These are phyloP conservation scores for Sebastes oblongus DNA, from an alignment of 2,797 vertebrate genomes.

Conservation along the genomic window DNA sequence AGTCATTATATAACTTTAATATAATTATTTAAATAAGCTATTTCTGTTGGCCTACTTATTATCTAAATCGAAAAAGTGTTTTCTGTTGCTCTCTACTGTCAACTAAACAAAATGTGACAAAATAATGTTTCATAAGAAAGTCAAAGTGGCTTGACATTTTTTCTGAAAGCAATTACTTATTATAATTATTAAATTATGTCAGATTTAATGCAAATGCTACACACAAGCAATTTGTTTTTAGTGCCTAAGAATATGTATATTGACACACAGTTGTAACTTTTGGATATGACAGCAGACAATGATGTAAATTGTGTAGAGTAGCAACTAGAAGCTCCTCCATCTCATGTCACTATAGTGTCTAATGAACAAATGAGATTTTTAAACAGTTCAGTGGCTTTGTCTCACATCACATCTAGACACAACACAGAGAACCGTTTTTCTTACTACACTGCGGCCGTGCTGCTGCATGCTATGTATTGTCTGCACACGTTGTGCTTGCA, in stretches of 20 bases:
- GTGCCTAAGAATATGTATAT: background rate
- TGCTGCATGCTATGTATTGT: conserved; percentile 27
- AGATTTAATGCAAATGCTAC: background rate
- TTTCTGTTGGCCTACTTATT: background rate
- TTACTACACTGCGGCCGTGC: background rate
- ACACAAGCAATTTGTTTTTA: background rate
- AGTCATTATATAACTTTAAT: background rate
- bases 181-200: background rate
- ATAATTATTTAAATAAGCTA: background rate
- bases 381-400: background rate
- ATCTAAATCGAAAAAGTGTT: background rate
- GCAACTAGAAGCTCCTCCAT: background rate
- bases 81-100: background rate
- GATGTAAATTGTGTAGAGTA: background rate
- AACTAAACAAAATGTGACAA: background rate
- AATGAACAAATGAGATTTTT: background rate
- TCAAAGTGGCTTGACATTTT: background rate
- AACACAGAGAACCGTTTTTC: conserved; percentile 23
- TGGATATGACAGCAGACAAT: background rate
- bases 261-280: too few species aligned
- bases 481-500: conserved; percentile 40
- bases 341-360: background rate
- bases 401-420: conserved; percentile 20
- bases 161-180: background rate
- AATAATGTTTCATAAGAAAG: background rate